Base-by-base conservation (phyloP, 2,888 invertebrate genomes). In the Eurois occulta region DNA sequence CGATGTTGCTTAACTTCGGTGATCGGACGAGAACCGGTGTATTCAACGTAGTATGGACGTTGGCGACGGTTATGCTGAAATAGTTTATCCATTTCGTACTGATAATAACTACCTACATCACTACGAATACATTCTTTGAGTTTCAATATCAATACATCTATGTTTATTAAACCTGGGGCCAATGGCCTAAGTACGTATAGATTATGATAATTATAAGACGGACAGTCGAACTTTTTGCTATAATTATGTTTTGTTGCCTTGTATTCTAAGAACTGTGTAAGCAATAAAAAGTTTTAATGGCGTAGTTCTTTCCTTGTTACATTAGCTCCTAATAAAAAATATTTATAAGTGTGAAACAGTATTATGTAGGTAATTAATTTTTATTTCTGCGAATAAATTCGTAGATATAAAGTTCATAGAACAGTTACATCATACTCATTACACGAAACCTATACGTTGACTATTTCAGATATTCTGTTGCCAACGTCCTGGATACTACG, bases 1-100 rank as follows among this genome's bases (percentile, higher is more conserved):
- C 94, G 92, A 94, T 92, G 94, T 93, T 94, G 94, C 94, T 94
- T 95, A 93, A 94, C 94, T 95, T 94, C 94, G 94, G 95, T 95
- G 95, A 94, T 94, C 95, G 93, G 94, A 94, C 95, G 94, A 95
- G 94, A 94, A 95, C 94, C 94, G 94, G 94, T 95, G 94, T 93
- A 83, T 94, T 94, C 94, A 94, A 85, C 86, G 71, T 86, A 66
- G 84, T 85, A 86, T 85, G 85, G 85, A 86, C 84, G 85, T 86
- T 84, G 87, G 72, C 81, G 35, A 58, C 0, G 5, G 1, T 0
- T 0, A 0, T 0, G 0, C 0, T 2, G 32, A 73, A 73, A 73
- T 73, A 24, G 28, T 46, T 43, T 2, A 43, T 67, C 5, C 0
- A 5, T 72, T 28, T n/a, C 38, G 21, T 66, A 48, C 48, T 48